These are phyloP conservation scores for Aromia moschata DNA, from an alignment of 2,888 invertebrate species.

Conservation along the genomic window DNA sequence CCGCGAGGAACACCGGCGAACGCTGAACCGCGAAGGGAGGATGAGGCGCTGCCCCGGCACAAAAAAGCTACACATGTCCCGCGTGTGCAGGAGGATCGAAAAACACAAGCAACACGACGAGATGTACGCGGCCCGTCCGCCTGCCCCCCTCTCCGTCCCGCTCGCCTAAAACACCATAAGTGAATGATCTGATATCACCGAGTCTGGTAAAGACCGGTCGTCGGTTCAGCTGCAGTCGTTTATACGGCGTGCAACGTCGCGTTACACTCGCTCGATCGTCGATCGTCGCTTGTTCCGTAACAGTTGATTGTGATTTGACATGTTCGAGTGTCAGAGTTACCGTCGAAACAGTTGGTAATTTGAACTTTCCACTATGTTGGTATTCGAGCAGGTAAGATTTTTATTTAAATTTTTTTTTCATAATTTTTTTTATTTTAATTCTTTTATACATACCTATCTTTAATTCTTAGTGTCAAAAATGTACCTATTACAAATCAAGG, in stretches of 20 bases:
- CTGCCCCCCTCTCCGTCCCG: slow-evolving; percentile 27
- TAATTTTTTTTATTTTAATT: neutral
- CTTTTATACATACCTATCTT: neutral
- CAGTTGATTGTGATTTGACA: slow-evolving; percentile 39
- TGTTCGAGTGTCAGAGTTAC: slow-evolving; percentile 39
- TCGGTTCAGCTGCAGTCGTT: slow-evolving; percentile 36
- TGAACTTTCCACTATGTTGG: slow-evolving; percentile 43
- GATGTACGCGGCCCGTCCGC: neutral
- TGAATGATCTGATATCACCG: slow-evolving; percentile 53
- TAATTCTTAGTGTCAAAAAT: too few species aligned
- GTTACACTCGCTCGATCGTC: slow-evolving; percentile 13
- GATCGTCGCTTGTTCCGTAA: slow-evolving; percentile 34
- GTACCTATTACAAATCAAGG: too few species aligned
- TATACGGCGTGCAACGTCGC: slow-evolving; percentile 20
- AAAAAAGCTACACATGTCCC: slow-evolving; percentile 21
- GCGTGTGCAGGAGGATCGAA: slow-evolving; percentile 8
- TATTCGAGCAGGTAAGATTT: slow-evolving; percentile 44
- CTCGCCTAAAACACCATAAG: slow-evolving; percentile 37
- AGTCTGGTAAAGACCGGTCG: slow-evolving; percentile 36
- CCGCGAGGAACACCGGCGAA: slow-evolving; percentile 8
- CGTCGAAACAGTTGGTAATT: slow-evolving; percentile 29
- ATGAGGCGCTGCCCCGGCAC: slow-evolving; percentile 4
- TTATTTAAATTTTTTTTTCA: neutral
- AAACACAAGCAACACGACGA: slow-evolving; percentile 17
- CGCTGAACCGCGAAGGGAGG: slow-evolving; percentile 1